phyloP scores from a whole-genome alignment of 1,140 invertebrate species.

The Phortica variegata region DNA sequence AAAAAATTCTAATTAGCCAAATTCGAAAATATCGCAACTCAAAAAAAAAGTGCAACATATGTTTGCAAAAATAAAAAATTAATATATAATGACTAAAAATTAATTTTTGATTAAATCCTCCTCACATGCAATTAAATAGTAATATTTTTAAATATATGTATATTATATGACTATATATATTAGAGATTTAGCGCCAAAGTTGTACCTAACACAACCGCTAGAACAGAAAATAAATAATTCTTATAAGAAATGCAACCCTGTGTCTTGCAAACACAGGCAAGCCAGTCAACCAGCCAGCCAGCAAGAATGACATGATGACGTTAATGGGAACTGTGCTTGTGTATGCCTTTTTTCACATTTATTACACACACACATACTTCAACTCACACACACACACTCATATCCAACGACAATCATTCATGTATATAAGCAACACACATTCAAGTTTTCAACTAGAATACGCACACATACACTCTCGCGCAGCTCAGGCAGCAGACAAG shows the following conservation, averaged over 20 bases:
- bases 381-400: conserved; percentile 21
- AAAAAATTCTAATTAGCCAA: not conserved
- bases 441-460: no score
- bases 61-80: conserved; percentile 22
- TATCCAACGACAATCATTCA: conserved; percentile 33
- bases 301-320: conserved; percentile 56
- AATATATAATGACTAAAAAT: no score
- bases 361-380: conserved; percentile 30
- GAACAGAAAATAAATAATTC: conserved; percentile 8
- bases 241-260: conserved; percentile 48
- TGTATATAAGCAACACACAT: not conserved
- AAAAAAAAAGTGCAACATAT: conserved; percentile 28
- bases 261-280: no score
- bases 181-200: not conserved
- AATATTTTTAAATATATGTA: no score
- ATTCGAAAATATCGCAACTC: conserved; percentile 13
- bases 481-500: no score
- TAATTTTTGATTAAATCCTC: no score
- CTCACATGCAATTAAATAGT: no score
- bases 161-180: no score
- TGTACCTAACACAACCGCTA: not conserved
- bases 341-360: conserved; percentile 29
- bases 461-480: no score
- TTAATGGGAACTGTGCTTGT: conserved; percentile 46
- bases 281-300: conserved; percentile 24